Evolutionary conservation across 2,113 vertebrate species (phyloP).

Genomic region (Patagioenas fasciata): DNA sequence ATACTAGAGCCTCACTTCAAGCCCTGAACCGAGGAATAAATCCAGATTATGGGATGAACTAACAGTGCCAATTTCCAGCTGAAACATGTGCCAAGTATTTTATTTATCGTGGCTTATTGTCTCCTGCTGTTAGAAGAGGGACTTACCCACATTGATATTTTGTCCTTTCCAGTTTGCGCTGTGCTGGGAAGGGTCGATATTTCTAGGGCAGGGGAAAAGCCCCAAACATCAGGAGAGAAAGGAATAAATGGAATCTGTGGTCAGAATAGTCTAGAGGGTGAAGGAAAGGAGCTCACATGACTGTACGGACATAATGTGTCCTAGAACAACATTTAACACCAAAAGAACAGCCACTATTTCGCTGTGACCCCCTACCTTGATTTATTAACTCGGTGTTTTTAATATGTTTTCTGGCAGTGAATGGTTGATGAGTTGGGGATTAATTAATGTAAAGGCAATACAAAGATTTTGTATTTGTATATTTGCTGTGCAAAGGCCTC

Average conservation of each 20-base stretch:
- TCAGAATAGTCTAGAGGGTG: neutral
- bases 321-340: neutral
- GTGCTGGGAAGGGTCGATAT: neutral
- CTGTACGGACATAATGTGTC: neutral
- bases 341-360: neutral
- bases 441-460: neutral
- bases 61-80: neutral
- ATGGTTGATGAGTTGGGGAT: neutral
- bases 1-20: neutral
- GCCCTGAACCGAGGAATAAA: neutral
- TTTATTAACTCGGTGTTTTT: neutral
- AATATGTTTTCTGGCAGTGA: neutral
- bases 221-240: neutral
- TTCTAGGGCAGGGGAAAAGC: neutral
- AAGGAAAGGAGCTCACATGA: neutral
- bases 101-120: neutral
- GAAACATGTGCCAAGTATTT: neutral
- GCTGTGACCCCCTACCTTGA: neutral
- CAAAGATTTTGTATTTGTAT: neutral
- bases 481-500: neutral
- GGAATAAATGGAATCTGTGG: neutral
- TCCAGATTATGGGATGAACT: neutral
- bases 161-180: neutral
- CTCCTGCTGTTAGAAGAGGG: neutral
- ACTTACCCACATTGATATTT: neutral